A percentile compares a stretch with the other conserved stretches of the same genome.
Evolutionary conservation across 2,113 vertebrate species (phyloP).

Genomic region (Otocyon megalotis): DNA sequence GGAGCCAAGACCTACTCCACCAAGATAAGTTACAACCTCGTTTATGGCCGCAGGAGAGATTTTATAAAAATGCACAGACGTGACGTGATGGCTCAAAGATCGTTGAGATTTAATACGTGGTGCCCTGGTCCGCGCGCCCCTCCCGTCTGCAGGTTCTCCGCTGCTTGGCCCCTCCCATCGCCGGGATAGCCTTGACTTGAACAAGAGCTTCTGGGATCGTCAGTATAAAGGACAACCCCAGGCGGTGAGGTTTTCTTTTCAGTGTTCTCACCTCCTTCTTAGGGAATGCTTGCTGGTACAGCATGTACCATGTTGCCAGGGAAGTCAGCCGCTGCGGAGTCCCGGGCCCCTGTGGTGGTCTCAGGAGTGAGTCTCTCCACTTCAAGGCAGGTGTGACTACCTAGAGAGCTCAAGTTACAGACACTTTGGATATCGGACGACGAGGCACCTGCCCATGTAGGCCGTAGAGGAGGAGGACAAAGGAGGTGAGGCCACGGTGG

Average conservation of each 20-base stretch:
- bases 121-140: background rate
- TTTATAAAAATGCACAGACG: background rate
- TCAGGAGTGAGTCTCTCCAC: background rate
- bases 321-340: background rate
- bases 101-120: background rate
- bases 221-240: background rate
- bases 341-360: background rate
- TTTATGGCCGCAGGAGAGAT: accelerated
- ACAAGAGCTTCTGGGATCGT: background rate
- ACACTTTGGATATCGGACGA: background rate
- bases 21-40: background rate
- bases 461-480: background rate
- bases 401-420: background rate
- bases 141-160: background rate
- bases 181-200: background rate
- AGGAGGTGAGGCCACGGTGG: background rate
- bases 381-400: background rate
- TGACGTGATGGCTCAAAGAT: background rate
- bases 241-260: background rate
- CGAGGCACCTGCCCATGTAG: background rate
- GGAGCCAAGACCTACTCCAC: background rate
- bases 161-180: background rate
- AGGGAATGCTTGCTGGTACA: background rate
- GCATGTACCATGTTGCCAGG: background rate
- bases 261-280: background rate